Conservation (phyloP, 2,113 vertebrate genomes). For the Paratilapia polleni region DNA sequence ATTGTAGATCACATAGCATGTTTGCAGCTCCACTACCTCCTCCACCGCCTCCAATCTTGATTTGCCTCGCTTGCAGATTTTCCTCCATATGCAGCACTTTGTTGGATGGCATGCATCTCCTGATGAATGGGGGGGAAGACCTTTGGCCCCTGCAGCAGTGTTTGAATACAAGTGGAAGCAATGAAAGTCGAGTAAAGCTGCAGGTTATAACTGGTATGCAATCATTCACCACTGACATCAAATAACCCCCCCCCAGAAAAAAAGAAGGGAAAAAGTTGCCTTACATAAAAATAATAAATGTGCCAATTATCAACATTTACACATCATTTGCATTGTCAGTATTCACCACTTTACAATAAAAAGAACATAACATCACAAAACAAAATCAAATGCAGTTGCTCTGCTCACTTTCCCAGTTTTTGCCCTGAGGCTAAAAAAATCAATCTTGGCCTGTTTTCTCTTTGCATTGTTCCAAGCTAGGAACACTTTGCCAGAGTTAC, state of each 20-base stretch:
- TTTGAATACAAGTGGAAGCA: constrained; percentile 57
- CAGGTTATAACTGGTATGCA: constrained; percentile 19
- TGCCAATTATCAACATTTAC: not conserved
- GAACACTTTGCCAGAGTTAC: constrained; percentile 44
- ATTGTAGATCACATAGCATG: constrained; percentile 63
- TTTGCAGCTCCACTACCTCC: constrained; percentile 39
- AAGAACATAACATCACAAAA: not conserved
- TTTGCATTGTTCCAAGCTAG: constrained; percentile 33
- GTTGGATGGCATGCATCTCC: constrained; percentile 43
- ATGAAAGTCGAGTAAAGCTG: constrained; percentile 36
- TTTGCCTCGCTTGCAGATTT: constrained; percentile 73
- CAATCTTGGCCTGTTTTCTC: constrained; percentile 41
- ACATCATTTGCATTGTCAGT: not conserved
- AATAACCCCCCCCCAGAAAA: not conserved
- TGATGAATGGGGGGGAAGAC: constrained; percentile 70
- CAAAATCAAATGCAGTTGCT: not conserved
- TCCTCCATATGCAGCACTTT: constrained; percentile 71
- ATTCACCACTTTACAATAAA: not conserved
- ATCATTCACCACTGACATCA: constrained; percentile 32
- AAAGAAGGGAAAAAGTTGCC: not conserved
- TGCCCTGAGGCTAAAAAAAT: constrained; percentile 30
- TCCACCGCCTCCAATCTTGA: constrained; percentile 10
- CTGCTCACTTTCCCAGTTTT: constrained; percentile 34
- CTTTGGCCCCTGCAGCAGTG: constrained; percentile 58
- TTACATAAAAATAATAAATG: not conserved